These are phyloP conservation scores for Todus mexicanus DNA, from an alignment of 2,797 vertebrate genomes.

Conservation along the genomic window DNA sequence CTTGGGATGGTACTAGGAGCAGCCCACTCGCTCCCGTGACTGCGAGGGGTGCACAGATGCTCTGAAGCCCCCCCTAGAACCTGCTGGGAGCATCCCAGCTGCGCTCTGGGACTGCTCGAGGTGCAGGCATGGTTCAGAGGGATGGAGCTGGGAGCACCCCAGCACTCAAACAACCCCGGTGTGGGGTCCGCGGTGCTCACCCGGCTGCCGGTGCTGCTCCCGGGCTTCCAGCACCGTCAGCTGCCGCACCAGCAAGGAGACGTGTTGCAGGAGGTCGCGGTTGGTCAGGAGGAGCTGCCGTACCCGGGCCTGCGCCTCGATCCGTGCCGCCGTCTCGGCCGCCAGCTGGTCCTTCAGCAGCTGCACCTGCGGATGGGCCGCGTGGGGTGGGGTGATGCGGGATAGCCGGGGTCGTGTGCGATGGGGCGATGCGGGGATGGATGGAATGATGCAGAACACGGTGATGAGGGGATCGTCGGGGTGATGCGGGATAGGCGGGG, in stretches of 20 bases:
- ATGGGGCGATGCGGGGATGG: too few relatives aligned
- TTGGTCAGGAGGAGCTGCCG: slow-evolving; percentile 88
- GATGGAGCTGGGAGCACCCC: not conserved
- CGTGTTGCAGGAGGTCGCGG: slow-evolving; percentile 83
- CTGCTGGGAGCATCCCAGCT: not conserved
- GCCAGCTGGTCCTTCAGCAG: slow-evolving; percentile 85
- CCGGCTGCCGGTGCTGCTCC: slow-evolving; percentile 40
- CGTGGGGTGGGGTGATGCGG: not conserved
- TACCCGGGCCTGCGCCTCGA: slow-evolving; percentile 85
- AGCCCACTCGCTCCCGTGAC: fast-evolving
- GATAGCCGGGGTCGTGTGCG: not conserved
- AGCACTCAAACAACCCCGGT: not conserved
- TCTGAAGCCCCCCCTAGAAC: not conserved
- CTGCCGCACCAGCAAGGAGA: slow-evolving; percentile 84
- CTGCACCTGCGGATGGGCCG: slow-evolving; percentile 75
- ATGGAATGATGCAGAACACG: too few relatives aligned
- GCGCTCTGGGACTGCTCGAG: not conserved
- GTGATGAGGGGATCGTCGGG: too few relatives aligned
- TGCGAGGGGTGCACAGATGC: not conserved
- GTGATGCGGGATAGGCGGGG: too few relatives aligned
- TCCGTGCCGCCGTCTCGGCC: slow-evolving; percentile 78
- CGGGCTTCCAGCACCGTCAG: slow-evolving; percentile 81
- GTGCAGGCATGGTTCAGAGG: not conserved
- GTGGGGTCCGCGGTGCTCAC: not conserved
- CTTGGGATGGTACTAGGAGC: not conserved